phyloP scores from a whole-genome alignment of 2,888 invertebrate species.

The Nomada fucata region DNA sequence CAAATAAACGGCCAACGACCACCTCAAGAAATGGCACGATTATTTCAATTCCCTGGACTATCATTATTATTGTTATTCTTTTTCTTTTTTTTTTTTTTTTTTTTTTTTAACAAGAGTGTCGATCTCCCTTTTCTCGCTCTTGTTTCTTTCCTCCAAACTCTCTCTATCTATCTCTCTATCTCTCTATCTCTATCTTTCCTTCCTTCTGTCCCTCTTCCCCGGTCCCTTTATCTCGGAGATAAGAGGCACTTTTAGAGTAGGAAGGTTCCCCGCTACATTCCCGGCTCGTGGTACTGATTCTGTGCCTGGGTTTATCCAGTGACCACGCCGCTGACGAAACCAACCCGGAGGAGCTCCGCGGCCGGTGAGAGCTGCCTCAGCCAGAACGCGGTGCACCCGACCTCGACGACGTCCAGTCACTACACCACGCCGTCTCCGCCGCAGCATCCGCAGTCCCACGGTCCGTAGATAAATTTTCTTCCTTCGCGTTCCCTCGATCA shows the following conservation, averaged over 20 bases:
- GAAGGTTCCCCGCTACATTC: slow-evolving; percentile 25
- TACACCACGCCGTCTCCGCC: slow-evolving; percentile 84
- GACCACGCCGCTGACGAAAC: slow-evolving; percentile 80
- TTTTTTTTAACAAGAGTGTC: slow-evolving; percentile 10
- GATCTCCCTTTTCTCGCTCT: slow-evolving; percentile 7
- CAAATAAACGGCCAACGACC: slow-evolving; percentile 20
- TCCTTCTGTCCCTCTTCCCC: neutral
- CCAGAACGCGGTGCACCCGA: slow-evolving; percentile 78
- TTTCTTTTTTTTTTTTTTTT: too few relatives aligned
- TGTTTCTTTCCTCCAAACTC: neutral
- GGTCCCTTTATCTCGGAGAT: slow-evolving; percentile 22
- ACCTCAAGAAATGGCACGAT: slow-evolving; percentile 8
- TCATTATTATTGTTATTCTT: neutral
- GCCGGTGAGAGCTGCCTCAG: slow-evolving; percentile 80
- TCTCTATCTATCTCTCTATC: slow-evolving; percentile 10
- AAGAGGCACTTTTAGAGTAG: slow-evolving; percentile 49
- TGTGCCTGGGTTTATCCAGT: slow-evolving; percentile 70
- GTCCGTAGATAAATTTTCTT: slow-evolving; percentile 59
- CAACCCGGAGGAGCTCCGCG: slow-evolving; percentile 80
- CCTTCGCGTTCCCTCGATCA: too few relatives aligned
- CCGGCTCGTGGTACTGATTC: slow-evolving; percentile 51
- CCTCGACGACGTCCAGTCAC: slow-evolving; percentile 83
- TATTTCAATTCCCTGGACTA: neutral
- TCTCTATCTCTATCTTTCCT: neutral
- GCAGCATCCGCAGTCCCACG: slow-evolving; percentile 80